A percentile compares a stretch with the other conserved stretches of the same genome.
phyloP scores from a whole-genome alignment of 2,113 vertebrate species.

The Alexandromys fortis region DNA sequence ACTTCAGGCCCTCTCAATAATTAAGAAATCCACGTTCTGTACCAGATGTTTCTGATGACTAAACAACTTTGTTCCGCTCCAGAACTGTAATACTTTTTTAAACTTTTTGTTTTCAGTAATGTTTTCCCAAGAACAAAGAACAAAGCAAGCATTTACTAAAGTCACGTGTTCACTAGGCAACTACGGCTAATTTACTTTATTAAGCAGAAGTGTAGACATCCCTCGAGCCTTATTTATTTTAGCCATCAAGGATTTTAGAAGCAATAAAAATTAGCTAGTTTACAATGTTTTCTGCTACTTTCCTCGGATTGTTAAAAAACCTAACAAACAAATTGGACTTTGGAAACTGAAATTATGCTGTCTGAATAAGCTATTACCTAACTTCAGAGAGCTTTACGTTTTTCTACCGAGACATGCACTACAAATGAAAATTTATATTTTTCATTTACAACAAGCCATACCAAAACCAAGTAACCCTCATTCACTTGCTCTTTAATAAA shows the following conservation, averaged over 20 bases:
- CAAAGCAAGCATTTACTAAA: constrained; percentile 59
- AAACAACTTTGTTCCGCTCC: constrained; percentile 70
- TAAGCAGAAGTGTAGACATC: constrained; percentile 57
- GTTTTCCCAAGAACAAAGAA: constrained; percentile 50
- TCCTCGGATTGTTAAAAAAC: constrained; percentile 29
- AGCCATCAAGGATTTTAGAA: constrained; percentile 46
- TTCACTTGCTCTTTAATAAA: constrained; percentile 15
- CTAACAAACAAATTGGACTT: constrained; percentile 49
- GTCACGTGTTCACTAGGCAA: constrained; percentile 56
- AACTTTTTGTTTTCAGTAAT: constrained; percentile 61
- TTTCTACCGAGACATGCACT: constrained; percentile 26
- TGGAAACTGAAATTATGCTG: constrained; percentile 55
- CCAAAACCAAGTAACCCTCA: constrained; percentile 20
- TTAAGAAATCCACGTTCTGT: constrained; percentile 72
- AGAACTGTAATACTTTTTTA: constrained; percentile 22
- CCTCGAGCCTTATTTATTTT: constrained; percentile 62
- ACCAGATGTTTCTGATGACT: constrained; percentile 71
- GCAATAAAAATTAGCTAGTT: constrained; percentile 57
- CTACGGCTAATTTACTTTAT: constrained; percentile 64
- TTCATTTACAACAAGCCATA: constrained; percentile 8
- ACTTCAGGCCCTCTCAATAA: constrained; percentile 71
- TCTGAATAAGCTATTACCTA: neutral
- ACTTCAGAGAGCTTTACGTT: neutral
- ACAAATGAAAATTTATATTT: constrained; percentile 11
- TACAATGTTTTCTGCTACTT: constrained; percentile 41